Base-by-base conservation (phyloP, 2,888 invertebrate genomes). In the Phengaris arion region DNA sequence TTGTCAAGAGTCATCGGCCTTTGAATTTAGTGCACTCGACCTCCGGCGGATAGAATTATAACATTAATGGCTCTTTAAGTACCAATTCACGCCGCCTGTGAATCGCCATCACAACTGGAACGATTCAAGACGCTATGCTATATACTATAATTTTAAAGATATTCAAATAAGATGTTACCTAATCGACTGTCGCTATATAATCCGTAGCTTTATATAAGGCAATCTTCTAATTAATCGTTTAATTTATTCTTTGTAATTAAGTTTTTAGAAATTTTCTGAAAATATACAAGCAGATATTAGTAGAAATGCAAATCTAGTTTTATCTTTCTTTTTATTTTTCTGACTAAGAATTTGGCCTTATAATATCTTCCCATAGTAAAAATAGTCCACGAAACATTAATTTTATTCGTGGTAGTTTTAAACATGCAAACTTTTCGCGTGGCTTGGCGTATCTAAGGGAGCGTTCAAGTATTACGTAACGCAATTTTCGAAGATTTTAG, bases 1-100 rank as follows among this genome's bases (percentile, higher is more conserved):
- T 72, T 72, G 72, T 72, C 72, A 72, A 72, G 72, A 22, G 72
- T 72, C 72, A 54, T 72, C 52, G 72, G 22, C 72, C 72, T 72
- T 52, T 72, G 52, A 52, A 72, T 72, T 72, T 72, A 72, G 72
- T 72, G 72, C 48, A 70, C 70, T 70, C 72, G 52, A 52, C 72
- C 51, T 51, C 72, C 52, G 9, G 52, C 70, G 70, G 72, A 72
- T 52, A 54, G 72, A 72, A 52, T 72, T 72, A 72, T 72, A 72
- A 52, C 72, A 72, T 54, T 72, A 72, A 72, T 72, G 72, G 72
- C 45, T 52, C 52, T 72, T 72, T 72, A 72, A 72, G 72, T 72
- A 72, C 51, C 72, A 72, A 72, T 72, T 72, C 72, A 35, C 70
- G 70, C 70, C 72, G 72, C n/a, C 72, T 72, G 52, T 51, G 52